Evolutionary conservation across 2,113 vertebrate species (phyloP).

Genomic region (Eonycteris spelaea): DNA sequence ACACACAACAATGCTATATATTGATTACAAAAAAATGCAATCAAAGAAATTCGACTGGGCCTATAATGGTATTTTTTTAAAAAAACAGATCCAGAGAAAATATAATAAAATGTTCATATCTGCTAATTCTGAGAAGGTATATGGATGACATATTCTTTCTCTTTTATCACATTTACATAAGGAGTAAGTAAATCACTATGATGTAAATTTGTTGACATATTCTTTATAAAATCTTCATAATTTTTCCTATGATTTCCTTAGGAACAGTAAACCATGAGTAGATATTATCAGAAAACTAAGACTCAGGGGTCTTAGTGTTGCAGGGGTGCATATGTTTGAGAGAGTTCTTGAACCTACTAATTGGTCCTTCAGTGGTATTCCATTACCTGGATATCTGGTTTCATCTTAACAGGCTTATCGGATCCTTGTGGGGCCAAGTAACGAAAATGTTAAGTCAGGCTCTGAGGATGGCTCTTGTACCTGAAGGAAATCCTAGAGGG

Average conservation of each 20-base stretch:
- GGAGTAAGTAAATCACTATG: neutral
- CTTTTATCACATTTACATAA: neutral
- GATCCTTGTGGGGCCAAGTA: neutral
- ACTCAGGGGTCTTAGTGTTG: neutral
- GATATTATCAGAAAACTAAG: neutral
- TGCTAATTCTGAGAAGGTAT: neutral
- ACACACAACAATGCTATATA: neutral
- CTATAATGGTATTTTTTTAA: neutral
- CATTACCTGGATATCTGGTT: neutral
- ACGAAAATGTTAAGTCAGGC: neutral
- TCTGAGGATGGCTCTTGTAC: neutral
- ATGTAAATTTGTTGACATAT: neutral
- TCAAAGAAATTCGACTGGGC: neutral
- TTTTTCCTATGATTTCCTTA: neutral
- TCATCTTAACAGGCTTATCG: neutral
- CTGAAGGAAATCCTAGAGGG: neutral
- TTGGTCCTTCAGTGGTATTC: neutral
- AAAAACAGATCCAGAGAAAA: neutral
- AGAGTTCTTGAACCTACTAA: neutral
- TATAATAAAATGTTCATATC: neutral
- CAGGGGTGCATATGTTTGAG: neutral
- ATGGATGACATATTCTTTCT: neutral
- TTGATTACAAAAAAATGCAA: neutral
- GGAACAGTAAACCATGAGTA: neutral
- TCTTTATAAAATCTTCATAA: neutral